Conservation (phyloP, 2,888 invertebrate genomes). For the Ptycholaimellus sp. region DNA sequence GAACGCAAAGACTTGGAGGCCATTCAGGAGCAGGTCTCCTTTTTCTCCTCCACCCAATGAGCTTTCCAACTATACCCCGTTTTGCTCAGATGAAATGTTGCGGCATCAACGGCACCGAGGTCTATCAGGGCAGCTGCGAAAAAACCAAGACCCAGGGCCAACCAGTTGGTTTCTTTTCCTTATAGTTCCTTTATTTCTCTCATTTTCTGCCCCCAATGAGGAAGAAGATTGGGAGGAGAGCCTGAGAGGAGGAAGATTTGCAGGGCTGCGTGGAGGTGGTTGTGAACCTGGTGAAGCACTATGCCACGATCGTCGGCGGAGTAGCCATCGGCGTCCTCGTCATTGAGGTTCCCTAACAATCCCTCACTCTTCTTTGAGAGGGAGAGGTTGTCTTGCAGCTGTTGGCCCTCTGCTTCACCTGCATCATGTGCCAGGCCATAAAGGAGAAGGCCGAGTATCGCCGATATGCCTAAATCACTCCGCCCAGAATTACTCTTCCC, state of each 20-base stretch:
- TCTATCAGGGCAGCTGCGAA: background rate
- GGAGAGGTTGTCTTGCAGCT: background rate
- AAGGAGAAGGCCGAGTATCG: background rate
- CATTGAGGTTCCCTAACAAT: background rate
- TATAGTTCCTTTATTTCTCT: no score
- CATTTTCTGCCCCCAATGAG: no score
- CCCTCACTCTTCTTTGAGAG: background rate
- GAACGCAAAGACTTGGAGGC: no score
- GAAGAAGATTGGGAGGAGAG: no score
- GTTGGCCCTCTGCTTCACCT: background rate
- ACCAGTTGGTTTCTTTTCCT: no score
- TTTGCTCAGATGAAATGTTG: conserved; percentile 2
- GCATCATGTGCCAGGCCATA: conserved; percentile 1
- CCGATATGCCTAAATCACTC: background rate
- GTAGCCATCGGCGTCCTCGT: background rate
- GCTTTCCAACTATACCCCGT: no score
- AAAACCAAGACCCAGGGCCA: no score
- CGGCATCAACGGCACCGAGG: background rate
- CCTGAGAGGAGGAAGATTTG: no score
- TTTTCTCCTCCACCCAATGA: no score
- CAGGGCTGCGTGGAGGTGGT: background rate
- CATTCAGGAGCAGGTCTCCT: no score
- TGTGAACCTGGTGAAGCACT: background rate
- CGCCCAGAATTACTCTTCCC: no score
- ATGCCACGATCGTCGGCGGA: background rate